phyloP scores from a whole-genome alignment of 2,113 vertebrate genomes.

The Dinomys branickii region DNA sequence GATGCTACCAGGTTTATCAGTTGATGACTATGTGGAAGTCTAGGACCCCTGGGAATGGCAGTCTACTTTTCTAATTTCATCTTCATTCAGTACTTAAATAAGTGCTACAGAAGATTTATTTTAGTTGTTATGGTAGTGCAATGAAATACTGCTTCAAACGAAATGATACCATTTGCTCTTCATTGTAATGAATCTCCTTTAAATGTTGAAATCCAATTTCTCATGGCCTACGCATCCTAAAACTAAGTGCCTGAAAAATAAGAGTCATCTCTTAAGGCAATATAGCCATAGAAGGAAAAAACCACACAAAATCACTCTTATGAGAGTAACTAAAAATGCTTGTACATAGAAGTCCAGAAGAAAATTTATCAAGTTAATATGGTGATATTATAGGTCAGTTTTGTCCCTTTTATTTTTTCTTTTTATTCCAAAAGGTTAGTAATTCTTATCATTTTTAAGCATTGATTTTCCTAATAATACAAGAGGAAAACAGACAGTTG shows the following conservation, averaged over 20 bases:
- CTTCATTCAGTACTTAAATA: neutral
- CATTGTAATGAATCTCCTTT: neutral
- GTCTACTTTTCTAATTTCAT: slow-evolving; percentile 2
- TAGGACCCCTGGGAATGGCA: neutral
- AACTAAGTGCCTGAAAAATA: neutral
- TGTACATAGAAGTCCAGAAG: neutral
- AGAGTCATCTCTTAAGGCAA: neutral
- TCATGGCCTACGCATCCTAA: neutral
- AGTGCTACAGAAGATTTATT: neutral
- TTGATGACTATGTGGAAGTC: fast-evolving
- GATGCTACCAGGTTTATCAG: neutral
- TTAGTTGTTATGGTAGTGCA: neutral
- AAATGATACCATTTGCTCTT: neutral
- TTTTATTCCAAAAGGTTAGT: neutral
- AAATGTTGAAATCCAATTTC: neutral
- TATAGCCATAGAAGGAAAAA: neutral
- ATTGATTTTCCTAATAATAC: neutral
- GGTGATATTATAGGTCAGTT: neutral
- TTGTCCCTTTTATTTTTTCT: neutral
- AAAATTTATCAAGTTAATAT: neutral
- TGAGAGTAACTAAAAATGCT: neutral
- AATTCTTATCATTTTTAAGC: neutral
- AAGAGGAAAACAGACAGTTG: no score
- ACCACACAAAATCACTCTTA: neutral
- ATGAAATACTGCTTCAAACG: slow-evolving; percentile 16